Evolutionary conservation across 2,113 vertebrate species (phyloP), one percentile per base, ranked within the genome.

Genomic region (Campylomormyrus tamandua): DNA sequence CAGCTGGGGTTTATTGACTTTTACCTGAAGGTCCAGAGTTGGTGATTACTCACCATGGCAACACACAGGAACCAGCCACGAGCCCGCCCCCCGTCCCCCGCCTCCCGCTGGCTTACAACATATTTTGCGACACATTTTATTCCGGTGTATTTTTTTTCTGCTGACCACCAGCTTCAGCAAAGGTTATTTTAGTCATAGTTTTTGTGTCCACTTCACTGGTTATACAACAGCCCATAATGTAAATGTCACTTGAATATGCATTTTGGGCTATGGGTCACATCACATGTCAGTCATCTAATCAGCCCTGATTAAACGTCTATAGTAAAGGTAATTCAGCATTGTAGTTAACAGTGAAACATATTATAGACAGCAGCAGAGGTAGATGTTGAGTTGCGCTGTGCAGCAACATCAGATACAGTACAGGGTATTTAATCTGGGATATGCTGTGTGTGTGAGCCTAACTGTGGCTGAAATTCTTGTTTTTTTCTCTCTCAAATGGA

Each of bases 241-340:
- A 86, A 86, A 86, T 86, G 83, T 86, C 46, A 86, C 83, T 48
- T 86, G 83, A 86, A 86, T 86, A 86, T 86, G 83, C 45, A 86
- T 86, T 50, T 86, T 10, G 24, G n/a, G 3, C 15, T 50, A 50
- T 15, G 5, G 83, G 83, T 49, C 45, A 50, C 24, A 86, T 86
- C 21, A 50, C 21, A 85, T 27, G 83, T 86, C 45, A 80, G 15
- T 80, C 74, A 39, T 42, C 74, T 42, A 80, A 80, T 80, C 74
- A 80, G 35, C 74, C 74, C 35, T 21, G 35, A 80, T 80, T 80
- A 42, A 80, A 42, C 0, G 5, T 1, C 74, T 17, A 80, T 80
- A 42, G 74, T 80, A 80, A 42, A 80, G 74, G 35, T 39, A 80
- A 80, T 80, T 17, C 74, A 80, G 17, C 39, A 42, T 19, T 19